Evolutionary conservation across 2,797 vertebrate species (phyloP).

Genomic region (Tinamus major): DNA sequence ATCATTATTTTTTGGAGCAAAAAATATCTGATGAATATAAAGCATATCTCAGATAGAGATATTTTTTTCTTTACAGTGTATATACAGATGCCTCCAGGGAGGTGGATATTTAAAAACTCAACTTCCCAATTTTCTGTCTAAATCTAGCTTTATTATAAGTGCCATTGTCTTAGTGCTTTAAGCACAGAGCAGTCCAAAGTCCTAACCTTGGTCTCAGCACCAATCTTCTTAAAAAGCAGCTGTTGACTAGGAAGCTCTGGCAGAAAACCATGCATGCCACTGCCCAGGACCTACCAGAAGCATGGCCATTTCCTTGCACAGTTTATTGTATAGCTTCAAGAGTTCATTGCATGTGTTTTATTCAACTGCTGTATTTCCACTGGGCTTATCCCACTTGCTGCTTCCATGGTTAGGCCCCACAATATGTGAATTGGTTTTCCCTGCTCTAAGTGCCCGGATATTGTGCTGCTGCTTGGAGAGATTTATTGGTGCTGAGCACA

Average conservation of each 20-base stretch:
- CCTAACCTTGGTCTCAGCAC: background rate
- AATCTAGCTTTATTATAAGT: background rate
- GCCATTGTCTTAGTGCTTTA: background rate
- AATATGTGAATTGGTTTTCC: slow-evolving; percentile 9
- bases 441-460: background rate
- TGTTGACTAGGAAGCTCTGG: background rate
- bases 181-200: background rate
- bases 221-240: background rate
- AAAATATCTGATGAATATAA: background rate
- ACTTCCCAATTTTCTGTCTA: background rate
- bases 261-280: background rate
- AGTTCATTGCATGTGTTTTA: background rate
- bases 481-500: background rate
- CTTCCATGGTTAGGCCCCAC: background rate
- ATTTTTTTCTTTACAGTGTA: background rate
- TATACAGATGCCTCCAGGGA: background rate
- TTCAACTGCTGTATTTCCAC: background rate
- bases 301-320: background rate
- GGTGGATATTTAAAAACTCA: background rate
- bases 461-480: background rate
- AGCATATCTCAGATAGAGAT: background rate
- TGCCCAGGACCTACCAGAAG: background rate
- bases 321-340: background rate
- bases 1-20: slow-evolving; percentile 8
- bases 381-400: background rate